Evolutionary conservation across 2,888 invertebrate species (phyloP), one percentile per base, ranked within the genome.

Genomic region (Napeogenes sylphis): DNA sequence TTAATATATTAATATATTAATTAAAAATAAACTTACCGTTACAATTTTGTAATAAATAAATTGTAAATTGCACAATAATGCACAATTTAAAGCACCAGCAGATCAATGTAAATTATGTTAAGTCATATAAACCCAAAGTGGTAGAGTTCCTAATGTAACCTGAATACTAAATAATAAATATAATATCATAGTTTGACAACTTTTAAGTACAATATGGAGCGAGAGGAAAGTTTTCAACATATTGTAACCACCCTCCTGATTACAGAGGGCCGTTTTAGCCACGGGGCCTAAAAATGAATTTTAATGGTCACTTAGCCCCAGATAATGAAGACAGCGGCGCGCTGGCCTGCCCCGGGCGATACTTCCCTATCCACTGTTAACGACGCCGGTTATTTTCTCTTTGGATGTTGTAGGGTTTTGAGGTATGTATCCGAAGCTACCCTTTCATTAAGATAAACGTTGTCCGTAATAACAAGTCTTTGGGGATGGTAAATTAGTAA

Each of bases 241-340:
- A 61, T 60, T 61, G 51, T 56, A 51, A 56, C 51, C 51, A 56
- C 32, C 51, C 51, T 56, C 32, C 42, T 51, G 45, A 45, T 53
- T 38, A 53, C 58, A 45, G 55, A 55, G 42, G 30, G 42, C 6
- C 42, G 33, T 13, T 38, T 35, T 58, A 66, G 61, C 70, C 66
- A 59, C 53, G 71, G 77, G 80, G 77, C 66, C 76, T 78, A 81
- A 81, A 83, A 85, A 85, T 84, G 83, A 87, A 86, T 86, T 84
- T 85, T 86, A 87, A 86, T 85, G 84, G 84, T 84, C 84, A 83
- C 81, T 85, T 83, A 81, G 77, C 67, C 75, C 73, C 69, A 81
- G 68, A 76, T 82, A 82, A 84, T 84, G 83, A 83, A 83, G 81
- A 83, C 82, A 81, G 73, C 75, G 71, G 71, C 73, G 64, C 72